Base-by-base conservation (phyloP, 2,113 vertebrate genomes). In the Thamnophis sirtalis region DNA sequence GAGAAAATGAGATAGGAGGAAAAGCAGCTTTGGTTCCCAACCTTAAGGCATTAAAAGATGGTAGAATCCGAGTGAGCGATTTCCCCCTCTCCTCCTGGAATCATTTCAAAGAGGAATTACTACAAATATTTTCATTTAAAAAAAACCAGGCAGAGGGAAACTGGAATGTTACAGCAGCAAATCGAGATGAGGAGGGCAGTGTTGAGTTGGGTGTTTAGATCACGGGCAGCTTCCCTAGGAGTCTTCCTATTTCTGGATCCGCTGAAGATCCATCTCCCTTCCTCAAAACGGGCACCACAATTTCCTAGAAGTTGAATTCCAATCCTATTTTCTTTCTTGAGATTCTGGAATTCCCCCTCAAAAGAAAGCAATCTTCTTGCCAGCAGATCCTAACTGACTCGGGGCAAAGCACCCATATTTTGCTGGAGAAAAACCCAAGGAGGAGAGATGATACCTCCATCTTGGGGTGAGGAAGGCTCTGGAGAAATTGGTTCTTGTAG, bases 1-100 rank as follows among this genome's bases (percentile, higher is more conserved):
- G n/a, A 21, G 21, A 38, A n/a, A 10, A 7, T 3, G 28, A 73
- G 9, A 73, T 0, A 13, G 11, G 22, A 94, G 91, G 95, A 96
- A 91, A 94, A 93, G 85, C 93, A 89, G 91, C 22, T 90, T 90
- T 92, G 94, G 95, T 93, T 96, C 96, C 96, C 96, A 92, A 93
- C 93, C 93, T 28, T 93, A 96, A 98, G 98, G 97, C 97, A 97
- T 97, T 95, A 68, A 21, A 24, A 80, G 33, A 80, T 17, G 9
- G 33, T 3, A 0, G 21, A 63, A 48, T 93, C 90, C 0, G 0
- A 56, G 86, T 26, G 55, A 80, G 90, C 10, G 43, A 80, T 89
- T 94, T 24, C 1, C 3, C 3, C 33, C 19, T 73, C 13, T 38
- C 73, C 17, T 80, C 21, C 94, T 90, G 90, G 60, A 89, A 2